Percentiles rank a stretch among this genome's conserved stretches.
Conservation (phyloP, 2,797 vertebrate genomes). For the Octomys mimax region DNA sequence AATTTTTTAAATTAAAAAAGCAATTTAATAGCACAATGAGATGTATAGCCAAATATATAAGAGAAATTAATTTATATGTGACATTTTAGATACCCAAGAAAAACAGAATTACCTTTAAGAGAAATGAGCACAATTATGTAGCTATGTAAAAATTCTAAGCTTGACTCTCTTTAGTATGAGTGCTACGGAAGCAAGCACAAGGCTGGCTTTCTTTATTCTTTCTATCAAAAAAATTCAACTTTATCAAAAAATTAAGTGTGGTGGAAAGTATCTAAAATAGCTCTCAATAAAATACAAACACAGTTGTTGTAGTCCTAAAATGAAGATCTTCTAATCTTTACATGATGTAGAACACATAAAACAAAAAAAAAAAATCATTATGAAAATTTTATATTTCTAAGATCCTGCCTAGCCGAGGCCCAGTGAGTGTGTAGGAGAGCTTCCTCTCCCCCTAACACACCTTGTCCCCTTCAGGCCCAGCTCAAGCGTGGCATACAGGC, state of each 20-base stretch:
- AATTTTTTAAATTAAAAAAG: too few relatives aligned
- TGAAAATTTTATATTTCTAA: constrained; percentile 14
- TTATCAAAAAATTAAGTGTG: constrained; percentile 42
- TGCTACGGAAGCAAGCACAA: not conserved
- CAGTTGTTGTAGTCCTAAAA: not conserved
- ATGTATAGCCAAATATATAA: not conserved
- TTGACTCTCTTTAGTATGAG: not conserved
- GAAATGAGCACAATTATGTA: constrained; percentile 4
- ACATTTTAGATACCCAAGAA: constrained; percentile 34
- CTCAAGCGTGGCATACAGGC: too few relatives aligned
- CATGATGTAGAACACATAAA: not conserved
- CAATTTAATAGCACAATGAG: constrained; percentile 19
- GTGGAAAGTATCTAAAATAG: constrained; percentile 18
- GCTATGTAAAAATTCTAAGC: constrained; percentile 27
- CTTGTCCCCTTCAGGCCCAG: too few relatives aligned
- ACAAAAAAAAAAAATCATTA: not conserved
- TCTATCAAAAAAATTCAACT: constrained; percentile 9
- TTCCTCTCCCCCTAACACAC: too few relatives aligned
- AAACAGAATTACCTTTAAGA: constrained; percentile 15
- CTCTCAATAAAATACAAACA: constrained; percentile 24
- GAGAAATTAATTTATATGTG: constrained; percentile 32
- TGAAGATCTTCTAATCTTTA: not conserved
- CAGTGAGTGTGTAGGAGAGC: too few relatives aligned
- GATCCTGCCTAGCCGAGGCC: too few relatives aligned
- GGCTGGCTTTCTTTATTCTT: constrained; percentile 10